Conservation (phyloP, 2,888 invertebrate species). For the Cryptosula pallasiana region DNA sequence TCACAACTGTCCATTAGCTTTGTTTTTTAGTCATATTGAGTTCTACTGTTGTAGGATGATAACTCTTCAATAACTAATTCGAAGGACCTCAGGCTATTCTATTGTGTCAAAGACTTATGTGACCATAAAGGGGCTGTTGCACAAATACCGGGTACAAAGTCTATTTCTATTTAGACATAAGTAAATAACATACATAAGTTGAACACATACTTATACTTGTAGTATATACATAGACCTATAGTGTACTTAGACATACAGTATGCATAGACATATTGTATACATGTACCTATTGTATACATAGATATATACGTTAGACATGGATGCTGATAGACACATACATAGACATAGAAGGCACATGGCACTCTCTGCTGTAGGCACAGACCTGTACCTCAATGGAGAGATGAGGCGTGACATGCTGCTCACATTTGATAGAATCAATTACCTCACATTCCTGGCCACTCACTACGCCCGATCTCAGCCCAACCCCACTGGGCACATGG, state of each 20-base stretch:
- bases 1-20: no score
- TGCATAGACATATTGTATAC: no score
- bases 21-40: no score
- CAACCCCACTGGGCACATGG: conserved; percentile 3
- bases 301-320: no score
- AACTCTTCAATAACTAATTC: not conserved
- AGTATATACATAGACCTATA: no score
- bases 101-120: not conserved
- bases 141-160: conserved; percentile 1
- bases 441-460: conserved; percentile 9
- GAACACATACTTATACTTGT: no score
- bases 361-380: not conserved
- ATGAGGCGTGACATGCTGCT: not conserved
- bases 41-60: conserved; percentile 9
- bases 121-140: conserved; percentile 14
- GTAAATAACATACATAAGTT: no score
- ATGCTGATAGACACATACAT: no score
- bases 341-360: no score
- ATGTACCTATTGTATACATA: no score
- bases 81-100: conserved; percentile 12
- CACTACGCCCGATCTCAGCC: not conserved
- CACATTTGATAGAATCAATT: conserved; percentile 8
- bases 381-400: conserved; percentile 11
- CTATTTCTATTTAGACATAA: no score
- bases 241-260: no score